Base-by-base conservation (phyloP, 2,888 invertebrate species). In the Allophyes oxyacanthae region DNA sequence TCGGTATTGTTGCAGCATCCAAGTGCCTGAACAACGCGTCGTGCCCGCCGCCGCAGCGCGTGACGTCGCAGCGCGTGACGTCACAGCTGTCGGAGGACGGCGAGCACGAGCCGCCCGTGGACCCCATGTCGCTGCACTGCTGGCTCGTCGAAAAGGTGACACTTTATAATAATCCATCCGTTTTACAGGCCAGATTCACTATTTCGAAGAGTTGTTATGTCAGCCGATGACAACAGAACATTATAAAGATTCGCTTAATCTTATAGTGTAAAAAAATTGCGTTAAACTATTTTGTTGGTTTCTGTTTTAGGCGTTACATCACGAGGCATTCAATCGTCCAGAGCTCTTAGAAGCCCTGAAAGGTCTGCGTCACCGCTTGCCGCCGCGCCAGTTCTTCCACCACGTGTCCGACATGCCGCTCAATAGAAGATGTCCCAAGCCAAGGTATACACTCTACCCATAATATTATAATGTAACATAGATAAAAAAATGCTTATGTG, bases 61-160 rank as follows among this genome's bases (percentile, higher is more conserved):
- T 46, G 20, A 67, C 72, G 37, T 62, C 64, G 38, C 68, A 75
- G 41, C 52, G n/a, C 9, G 63, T 46, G 20, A 67, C 72, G 37
- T 62, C 64, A 40, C 68, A 75, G 41, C 52, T 57, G 40, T 64
- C 69, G 5, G 81, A 70, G 8, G 89, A 85, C 25, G 77, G 70
- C 25, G 88, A 85, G 5, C 80, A 65, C 57, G 82, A 85, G 45
- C 75, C 81, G 20, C 84, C 85, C 10, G 80, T 89, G 6, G 92
- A 91, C 75, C 93, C 94, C 49, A 82, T 94, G 78, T 90, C 93
- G n/a, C 81, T 94, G 52, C 94, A 94, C 77, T 94, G 94, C 78
- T 95, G 96, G 88, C 95, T 97, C 44, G 94, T 96, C 37, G 97
- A 97, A 61, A 90, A 91, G 55, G 61, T 62, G 15, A 13, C 6